Conservation (phyloP, 2,113 vertebrate genomes). For the Perca fluviatilis region DNA sequence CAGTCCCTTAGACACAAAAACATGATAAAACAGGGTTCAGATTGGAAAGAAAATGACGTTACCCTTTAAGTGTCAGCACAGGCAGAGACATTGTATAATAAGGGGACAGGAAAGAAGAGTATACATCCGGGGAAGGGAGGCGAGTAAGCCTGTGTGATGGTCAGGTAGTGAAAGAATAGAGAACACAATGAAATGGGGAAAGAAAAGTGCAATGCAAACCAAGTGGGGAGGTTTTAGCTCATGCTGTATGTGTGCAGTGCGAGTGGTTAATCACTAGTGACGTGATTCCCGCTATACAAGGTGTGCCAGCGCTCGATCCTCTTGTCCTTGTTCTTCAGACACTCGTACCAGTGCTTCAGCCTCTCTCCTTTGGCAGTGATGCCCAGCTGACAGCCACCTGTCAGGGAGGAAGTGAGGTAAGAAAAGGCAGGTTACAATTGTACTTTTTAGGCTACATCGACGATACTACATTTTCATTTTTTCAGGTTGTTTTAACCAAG, state of each 20-base stretch:
- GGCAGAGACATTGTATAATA: constrained; percentile 40
- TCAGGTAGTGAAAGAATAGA: constrained; percentile 29
- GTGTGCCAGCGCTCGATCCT: constrained; percentile 99
- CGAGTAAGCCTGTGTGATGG: constrained; percentile 24
- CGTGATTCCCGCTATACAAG: constrained; percentile 91
- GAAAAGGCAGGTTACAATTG: constrained; percentile 8
- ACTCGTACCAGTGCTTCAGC: constrained; percentile 99
- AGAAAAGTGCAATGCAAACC: constrained; percentile 46
- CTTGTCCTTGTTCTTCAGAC: constrained; percentile 99
- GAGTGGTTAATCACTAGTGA: constrained; percentile 89
- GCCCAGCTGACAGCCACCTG: constrained; percentile 93
- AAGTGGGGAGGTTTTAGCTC: constrained; percentile 40
- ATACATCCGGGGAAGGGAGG: constrained; percentile 5
- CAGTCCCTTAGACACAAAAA: too few relatives aligned
- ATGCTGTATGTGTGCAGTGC: neutral
- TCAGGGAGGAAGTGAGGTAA: constrained; percentile 8
- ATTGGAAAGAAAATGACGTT: too few relatives aligned
- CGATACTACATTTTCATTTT: too few relatives aligned
- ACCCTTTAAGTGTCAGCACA: constrained; percentile 55
- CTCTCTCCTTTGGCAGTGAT: constrained; percentile 96
- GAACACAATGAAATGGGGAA: constrained; percentile 30
- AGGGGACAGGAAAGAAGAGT: constrained; percentile 17
- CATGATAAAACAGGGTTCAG: too few relatives aligned
- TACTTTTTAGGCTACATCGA: neutral
- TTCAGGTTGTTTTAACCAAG: too few relatives aligned